A percentile compares a stretch with the other conserved stretches of the same genome.
phyloP scores from a whole-genome alignment of 2,113 vertebrate genomes.

The Penelope pileata region DNA sequence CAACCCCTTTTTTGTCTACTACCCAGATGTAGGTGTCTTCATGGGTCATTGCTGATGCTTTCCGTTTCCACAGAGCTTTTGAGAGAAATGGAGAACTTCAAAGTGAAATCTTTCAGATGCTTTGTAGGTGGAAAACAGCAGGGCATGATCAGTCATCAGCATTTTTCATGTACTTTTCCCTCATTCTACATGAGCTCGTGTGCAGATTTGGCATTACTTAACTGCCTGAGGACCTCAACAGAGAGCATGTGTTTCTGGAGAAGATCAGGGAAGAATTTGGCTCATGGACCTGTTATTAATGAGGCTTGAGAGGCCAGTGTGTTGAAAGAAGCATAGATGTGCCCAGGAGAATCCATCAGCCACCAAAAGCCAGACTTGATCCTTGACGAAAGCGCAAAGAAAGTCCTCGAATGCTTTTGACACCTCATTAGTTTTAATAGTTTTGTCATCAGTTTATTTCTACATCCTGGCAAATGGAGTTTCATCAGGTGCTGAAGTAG shows the following conservation, averaged over 20 bases:
- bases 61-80: background rate
- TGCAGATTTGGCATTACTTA: conserved; percentile 6
- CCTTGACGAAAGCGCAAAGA: background rate
- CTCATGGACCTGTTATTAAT: background rate
- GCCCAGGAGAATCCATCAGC: background rate
- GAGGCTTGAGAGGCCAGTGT: background rate
- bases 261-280: background rate
- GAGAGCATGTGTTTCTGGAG: background rate
- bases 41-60: background rate
- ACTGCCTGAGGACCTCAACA: background rate
- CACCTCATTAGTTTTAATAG: conserved; percentile 32
- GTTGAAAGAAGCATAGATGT: background rate
- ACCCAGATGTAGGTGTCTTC: background rate
- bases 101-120: conserved; percentile 9
- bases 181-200: conserved; percentile 6
- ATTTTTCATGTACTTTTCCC: conserved; percentile 31
- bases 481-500: conserved; percentile 44
- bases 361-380: background rate
- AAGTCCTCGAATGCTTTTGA: conserved; percentile 11
- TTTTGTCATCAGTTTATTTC: conserved; percentile 44
- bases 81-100: background rate
- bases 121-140: background rate
- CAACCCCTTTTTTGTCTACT: background rate
- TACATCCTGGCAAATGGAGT: conserved; percentile 8
- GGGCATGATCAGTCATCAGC: background rate